These are phyloP conservation scores for Tachyglossus aculeatus DNA, from an alignment of 2,797 vertebrate species.

Conservation along the genomic window DNA sequence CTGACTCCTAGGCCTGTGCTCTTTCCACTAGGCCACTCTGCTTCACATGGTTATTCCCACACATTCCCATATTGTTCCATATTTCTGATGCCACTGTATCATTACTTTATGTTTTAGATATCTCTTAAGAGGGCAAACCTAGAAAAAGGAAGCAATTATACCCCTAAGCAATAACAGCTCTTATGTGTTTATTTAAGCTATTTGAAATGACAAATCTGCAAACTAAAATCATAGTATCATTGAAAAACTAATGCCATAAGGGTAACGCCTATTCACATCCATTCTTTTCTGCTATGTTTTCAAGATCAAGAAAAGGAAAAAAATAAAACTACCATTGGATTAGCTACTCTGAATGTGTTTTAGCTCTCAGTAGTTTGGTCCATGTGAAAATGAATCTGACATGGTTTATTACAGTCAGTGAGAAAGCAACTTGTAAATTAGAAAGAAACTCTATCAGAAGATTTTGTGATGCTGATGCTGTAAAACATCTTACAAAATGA, in stretches of 20 bases:
- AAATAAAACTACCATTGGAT: neutral
- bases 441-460: neutral
- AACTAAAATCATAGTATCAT: neutral
- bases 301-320: neutral
- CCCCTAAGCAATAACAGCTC: neutral
- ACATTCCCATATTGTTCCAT: too few relatives aligned
- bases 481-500: neutral
- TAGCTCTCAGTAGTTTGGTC: conserved; percentile 10
- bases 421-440: conserved; percentile 3
- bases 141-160: neutral
- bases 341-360: neutral
- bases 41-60: too few relatives aligned
- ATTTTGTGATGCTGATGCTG: neutral
- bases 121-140: neutral
- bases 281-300: neutral
- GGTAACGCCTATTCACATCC: neutral
- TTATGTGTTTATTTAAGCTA: neutral
- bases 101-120: neutral
- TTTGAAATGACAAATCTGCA: neutral
- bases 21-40: too few relatives aligned
- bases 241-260: neutral
- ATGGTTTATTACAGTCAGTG: conserved; percentile 20
- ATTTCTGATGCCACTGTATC: too few relatives aligned
- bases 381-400: conserved; percentile 40
- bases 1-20: too few relatives aligned